Percentiles rank a stretch among this genome's conserved stretches.
Evolutionary conservation across 2,797 vertebrate species (phyloP).

Genomic region (Scleropages formosus): DNA sequence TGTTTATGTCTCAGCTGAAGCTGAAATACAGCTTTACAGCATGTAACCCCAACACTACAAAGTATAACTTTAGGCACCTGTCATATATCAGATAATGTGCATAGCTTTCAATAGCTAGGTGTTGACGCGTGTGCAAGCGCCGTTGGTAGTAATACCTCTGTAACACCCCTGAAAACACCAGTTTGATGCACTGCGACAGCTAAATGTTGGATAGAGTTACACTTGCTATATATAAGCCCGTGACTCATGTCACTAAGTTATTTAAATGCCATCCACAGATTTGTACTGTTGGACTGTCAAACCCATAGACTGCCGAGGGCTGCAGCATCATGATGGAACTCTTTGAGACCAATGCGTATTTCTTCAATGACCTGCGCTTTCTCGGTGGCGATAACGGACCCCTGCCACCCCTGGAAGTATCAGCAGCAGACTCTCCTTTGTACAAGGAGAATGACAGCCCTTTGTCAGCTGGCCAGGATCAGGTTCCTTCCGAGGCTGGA

Average conservation of each 20-base stretch:
- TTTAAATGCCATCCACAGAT: constrained; percentile 88
- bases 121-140: constrained; percentile 59
- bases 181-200: constrained; percentile 82
- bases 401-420: constrained; percentile 85
- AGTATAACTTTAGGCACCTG: constrained; percentile 49
- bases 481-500: constrained; percentile 76
- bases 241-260: constrained; percentile 90
- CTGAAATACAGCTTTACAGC: constrained; percentile 13
- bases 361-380: constrained; percentile 83
- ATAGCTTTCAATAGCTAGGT: constrained; percentile 45
- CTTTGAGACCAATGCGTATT: constrained; percentile 96
- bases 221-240: constrained; percentile 94
- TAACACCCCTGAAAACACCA: constrained; percentile 68
- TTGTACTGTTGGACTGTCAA: constrained; percentile 70
- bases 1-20: neutral
- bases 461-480: constrained; percentile 82
- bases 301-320: constrained; percentile 64
- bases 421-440: constrained; percentile 84
- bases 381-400: constrained; percentile 88
- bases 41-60: constrained; percentile 35
- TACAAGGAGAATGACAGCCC: constrained; percentile 84
- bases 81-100: constrained; percentile 47
- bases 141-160: constrained; percentile 55
- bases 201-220: constrained; percentile 93
- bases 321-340: constrained; percentile 98